A percentile compares a stretch with the other conserved stretches of the same genome.
phyloP scores from a whole-genome alignment of 2,888 invertebrate species.

The Alloscopus bannaensis region DNA sequence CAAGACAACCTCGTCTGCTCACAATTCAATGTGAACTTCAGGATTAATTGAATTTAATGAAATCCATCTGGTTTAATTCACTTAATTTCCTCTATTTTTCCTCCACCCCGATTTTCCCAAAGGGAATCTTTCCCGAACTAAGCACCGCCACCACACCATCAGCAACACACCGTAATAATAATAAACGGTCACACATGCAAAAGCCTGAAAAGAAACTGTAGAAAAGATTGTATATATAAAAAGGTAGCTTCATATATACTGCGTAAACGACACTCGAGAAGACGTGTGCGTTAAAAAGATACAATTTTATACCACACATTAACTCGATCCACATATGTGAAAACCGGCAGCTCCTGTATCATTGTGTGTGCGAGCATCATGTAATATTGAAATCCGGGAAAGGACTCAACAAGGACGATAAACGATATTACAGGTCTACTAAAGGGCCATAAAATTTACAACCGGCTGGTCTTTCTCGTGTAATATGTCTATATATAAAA shows the following conservation, averaged over 20 bases:
- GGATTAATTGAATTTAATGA: constrained; percentile 31
- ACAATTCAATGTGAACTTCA: background rate
- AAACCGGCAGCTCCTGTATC: too few species aligned
- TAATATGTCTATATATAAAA: too few species aligned
- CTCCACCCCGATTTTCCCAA: constrained; percentile 15
- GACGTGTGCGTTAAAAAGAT: too few species aligned
- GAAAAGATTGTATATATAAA: background rate
- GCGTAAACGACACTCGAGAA: too few species aligned
- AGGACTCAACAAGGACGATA: constrained; percentile 33
- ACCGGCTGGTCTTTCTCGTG: constrained; percentile 11
- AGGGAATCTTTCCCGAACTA: constrained; percentile 35
- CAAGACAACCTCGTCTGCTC: background rate
- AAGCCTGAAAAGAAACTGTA: background rate
- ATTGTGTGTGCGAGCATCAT: background rate
- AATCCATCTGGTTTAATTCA: constrained; percentile 28
- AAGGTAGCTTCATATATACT: background rate
- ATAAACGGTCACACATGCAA: constrained; percentile 14
- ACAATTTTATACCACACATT: too few species aligned
- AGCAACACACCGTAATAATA: constrained; percentile 19
- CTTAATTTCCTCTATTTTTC: constrained; percentile 34
- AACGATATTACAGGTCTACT: constrained; percentile 48
- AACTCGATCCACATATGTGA: too few species aligned
- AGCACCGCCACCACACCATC: constrained; percentile 2
- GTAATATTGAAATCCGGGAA: constrained; percentile 46
- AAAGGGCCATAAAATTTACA: constrained; percentile 58